These are phyloP conservation scores for Neomicropteryx cornuta DNA, from an alignment of 1,140 invertebrate genomes.

Conservation along the genomic window DNA sequence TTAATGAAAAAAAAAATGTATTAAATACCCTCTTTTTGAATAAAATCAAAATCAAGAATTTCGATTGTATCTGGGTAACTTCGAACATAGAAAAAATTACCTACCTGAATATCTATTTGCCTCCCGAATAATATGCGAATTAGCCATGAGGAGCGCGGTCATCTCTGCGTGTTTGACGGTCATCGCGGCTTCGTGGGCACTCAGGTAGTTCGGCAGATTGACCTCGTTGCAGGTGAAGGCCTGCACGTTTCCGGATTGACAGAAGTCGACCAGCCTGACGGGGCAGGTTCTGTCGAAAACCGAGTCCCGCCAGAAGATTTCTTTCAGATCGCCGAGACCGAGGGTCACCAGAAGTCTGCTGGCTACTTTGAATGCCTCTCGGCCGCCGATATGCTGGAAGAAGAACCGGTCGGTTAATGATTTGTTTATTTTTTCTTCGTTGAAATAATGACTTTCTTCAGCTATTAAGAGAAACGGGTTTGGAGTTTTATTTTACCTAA, in stretches of 20 bases:
- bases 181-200: conserved; percentile 43
- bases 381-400: conserved; percentile 40
- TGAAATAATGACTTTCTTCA: too few relatives aligned
- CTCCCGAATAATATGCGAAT: conserved; percentile 38
- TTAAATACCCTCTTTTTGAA: too few relatives aligned
- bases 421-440: too few relatives aligned
- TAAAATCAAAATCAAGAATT: too few relatives aligned
- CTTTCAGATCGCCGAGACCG: conserved; percentile 33
- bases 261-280: conserved; percentile 38
- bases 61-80: too few relatives aligned
- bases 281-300: conserved; percentile 41
- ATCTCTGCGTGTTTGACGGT: conserved; percentile 39
- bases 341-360: conserved; percentile 34
- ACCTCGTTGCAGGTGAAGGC: conserved; percentile 45
- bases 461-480: too few relatives aligned
- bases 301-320: conserved; percentile 41
- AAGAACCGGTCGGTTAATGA: too few relatives aligned
- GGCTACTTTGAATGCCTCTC: conserved; percentile 36
- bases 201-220: conserved; percentile 39
- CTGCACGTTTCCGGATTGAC: conserved; percentile 34
- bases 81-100: conserved; percentile 2
- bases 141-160: conserved; percentile 34
- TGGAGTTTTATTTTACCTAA: too few relatives aligned
- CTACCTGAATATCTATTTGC: conserved; percentile 45
- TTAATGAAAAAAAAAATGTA: too few relatives aligned